Base-by-base conservation (phyloP, 1,140 invertebrate genomes). In the Eueides isabella region DNA sequence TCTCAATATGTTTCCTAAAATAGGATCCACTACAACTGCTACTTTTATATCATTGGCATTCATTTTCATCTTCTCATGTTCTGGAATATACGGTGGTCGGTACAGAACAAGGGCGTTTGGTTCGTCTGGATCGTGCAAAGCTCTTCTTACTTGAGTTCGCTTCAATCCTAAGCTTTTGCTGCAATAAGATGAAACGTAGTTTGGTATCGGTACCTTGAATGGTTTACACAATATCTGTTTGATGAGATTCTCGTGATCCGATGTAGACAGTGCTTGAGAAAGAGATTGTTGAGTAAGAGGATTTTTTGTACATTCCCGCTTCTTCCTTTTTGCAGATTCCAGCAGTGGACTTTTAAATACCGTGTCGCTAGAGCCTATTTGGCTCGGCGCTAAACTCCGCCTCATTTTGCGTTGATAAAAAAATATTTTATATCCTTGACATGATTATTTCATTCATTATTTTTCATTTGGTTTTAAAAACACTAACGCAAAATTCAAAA, bases 11-110 rank as follows among this genome's bases (percentile, higher is more conserved):
- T 98, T 97, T 33, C 96, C 96, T 16, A 99, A 93, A 0, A 97
- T 81, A 7, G 98, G 98, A 95, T 99, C 99, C 1, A 99, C 98
- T 7, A 99, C 98, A 6, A 99, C 97, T 92, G 98, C 97, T 2
- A 99, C 98, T 82, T 95, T 95, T 31, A 95, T 92, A 73, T 96
- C 95, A 41, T 91, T 94, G 85, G 87, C 84, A 41, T 86, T 92
- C 88, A 94, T 88, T 94, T 97, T 98, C 74, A 99, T 93, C 88
- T 96, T 96, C 62, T 99, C 98, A 89, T 98, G 97, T 80, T 96
- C 96, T 38, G 96, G 96, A 44, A 98, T 92, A 31, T 87, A 77
- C 5, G 97, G 97, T 3, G 99, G 99, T 11, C 93, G 89, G 88
- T 97, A 99, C 16, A 99, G 94, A 19, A 99, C 96, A 3, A 99